Evolutionary conservation across 2,888 invertebrate species (phyloP).

Genomic region (Mechanitis mazaeus): DNA sequence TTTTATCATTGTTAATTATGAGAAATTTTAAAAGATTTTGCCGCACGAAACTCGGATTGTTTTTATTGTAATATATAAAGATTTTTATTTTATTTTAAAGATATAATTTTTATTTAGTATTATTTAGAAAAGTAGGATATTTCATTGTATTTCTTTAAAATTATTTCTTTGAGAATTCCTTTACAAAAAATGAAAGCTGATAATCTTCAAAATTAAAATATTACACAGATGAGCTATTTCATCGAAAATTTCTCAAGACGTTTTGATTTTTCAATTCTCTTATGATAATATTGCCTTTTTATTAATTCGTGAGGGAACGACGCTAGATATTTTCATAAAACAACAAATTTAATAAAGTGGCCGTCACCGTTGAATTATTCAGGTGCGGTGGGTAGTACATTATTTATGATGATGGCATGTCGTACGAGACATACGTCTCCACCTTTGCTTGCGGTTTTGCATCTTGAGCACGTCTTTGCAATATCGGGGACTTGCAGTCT

Average conservation of each 20-base stretch:
- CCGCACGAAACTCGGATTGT: too few species aligned
- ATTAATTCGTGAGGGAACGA: slow-evolving; percentile 49
- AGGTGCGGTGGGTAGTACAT: slow-evolving; percentile 63
- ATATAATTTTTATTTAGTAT: too few species aligned
- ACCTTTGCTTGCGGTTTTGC: slow-evolving; percentile 67
- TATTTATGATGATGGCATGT: slow-evolving; percentile 74
- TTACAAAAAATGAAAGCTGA: slow-evolving; percentile 1
- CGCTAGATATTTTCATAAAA: slow-evolving; percentile 60
- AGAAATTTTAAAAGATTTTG: too few species aligned
- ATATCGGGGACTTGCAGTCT: slow-evolving; percentile 49
- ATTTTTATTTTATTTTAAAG: too few species aligned
- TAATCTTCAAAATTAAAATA: slow-evolving; percentile 22
- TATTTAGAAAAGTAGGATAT: too few species aligned
- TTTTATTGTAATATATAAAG: too few species aligned
- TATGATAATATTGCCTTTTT: slow-evolving; percentile 32
- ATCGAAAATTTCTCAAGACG: slow-evolving; percentile 26
- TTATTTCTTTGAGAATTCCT: slow-evolving; percentile 1
- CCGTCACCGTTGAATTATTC: slow-evolving; percentile 70
- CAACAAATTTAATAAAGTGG: slow-evolving; percentile 74
- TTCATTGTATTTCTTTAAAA: neutral
- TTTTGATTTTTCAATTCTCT: slow-evolving; percentile 31
- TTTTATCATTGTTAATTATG: slow-evolving; percentile 4
- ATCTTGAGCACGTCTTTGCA: slow-evolving; percentile 63
- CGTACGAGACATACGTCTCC: slow-evolving; percentile 58
- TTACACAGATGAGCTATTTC: slow-evolving; percentile 20